These are phyloP conservation scores for Gallinago undulata DNA, from an alignment of 2,113 vertebrate genomes.

Conservation along the genomic window DNA sequence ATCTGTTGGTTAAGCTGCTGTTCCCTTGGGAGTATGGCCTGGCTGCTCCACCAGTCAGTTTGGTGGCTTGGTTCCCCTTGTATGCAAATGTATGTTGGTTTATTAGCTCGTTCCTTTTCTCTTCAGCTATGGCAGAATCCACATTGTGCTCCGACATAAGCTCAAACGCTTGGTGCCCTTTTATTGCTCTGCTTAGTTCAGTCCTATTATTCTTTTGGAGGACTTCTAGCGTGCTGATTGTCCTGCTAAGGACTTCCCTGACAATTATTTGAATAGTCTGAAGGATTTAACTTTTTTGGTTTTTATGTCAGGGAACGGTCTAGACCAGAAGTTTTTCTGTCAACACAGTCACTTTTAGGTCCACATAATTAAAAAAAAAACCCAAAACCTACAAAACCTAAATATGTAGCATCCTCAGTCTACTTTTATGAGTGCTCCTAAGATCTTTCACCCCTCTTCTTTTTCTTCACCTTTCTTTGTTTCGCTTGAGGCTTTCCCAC, in stretches of 20 bases:
- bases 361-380: no score
- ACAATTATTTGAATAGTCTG: background rate
- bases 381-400: no score
- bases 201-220: background rate
- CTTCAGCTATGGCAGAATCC: background rate
- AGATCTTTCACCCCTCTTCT: background rate
- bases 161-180: background rate
- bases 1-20: constrained; percentile 60
- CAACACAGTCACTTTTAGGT: background rate
- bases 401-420: background rate
- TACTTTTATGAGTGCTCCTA: background rate
- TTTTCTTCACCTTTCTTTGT: background rate
- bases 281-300: background rate
- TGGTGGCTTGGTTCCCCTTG: constrained; percentile 46
- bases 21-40: constrained; percentile 41
- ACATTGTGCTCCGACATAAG: background rate
- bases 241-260: background rate
- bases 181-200: background rate
- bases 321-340: background rate
- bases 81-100: background rate
- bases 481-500: background rate
- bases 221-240: background rate
- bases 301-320: background rate
- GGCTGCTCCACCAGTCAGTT: constrained; percentile 12
- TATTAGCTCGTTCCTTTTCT: constrained; percentile 5